Evolutionary conservation across 2,113 vertebrate genomes (phyloP), one percentile per base, ranked within the genome.

Genomic region (Lepisosteus osseus): DNA sequence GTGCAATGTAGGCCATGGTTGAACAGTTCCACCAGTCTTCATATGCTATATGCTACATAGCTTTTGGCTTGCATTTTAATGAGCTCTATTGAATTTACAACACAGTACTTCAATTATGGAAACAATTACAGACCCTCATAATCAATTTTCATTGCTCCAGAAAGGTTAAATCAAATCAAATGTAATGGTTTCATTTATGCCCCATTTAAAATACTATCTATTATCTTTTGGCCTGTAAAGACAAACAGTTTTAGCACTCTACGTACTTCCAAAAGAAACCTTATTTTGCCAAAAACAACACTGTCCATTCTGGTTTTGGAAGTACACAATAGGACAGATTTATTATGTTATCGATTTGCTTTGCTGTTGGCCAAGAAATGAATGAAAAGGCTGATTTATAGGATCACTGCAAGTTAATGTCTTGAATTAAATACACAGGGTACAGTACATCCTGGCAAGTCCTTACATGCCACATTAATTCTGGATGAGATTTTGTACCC

Each of bases 171-270:
- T 86, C 86, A 84, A 76, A 87, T 81, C 81, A 41, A 65, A 62
- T 65, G 59, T 85, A 88, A 88, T 86, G 80, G 77, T 74, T 80
- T 84, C 79, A 80, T 84, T 88, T 83, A 76, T 84, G 81, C 81
- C 84, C 67, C 40, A 72, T 75, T 74, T 74, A 72, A 78, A 75
- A 71, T 65, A 73, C 72, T 73, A 87, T 90, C 86, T 78, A 86
- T 90, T 85, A 88, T 80, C 71, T 78, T 79, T 70, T 75, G 78
- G 63, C 68, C 79, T 68, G 9, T 6, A 44, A 44, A 29, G 77
- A 57, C 82, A 68, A 69, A 29, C 29, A 29, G 47, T 51, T 51
- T 51, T 72, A 14, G 78, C 81, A 84, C 72, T 61, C 51, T 68
- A 62, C 69, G 68, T 75, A 80, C 85, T 85, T 76, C 62, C 64